phyloP scores from a whole-genome alignment of 2,888 invertebrate genomes.

The Ceratothoa steindachneri region DNA sequence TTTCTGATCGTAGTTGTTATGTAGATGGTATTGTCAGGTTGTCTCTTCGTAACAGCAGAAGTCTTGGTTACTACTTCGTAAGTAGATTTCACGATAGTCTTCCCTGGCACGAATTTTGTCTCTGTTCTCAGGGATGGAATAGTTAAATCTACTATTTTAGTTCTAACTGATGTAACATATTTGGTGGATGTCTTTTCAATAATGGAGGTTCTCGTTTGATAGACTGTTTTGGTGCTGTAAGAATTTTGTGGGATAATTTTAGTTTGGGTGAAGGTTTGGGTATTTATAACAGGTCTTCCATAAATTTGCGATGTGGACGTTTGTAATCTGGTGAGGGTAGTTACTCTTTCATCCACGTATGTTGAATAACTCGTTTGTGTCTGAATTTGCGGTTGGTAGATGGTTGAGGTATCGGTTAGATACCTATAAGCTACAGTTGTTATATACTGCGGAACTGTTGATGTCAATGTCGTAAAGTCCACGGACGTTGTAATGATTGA shows the following conservation, averaged over 20 bases:
- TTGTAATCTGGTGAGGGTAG: background rate
- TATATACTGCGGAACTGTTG: background rate
- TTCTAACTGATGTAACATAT: background rate
- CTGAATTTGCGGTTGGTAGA: background rate
- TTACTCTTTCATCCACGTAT: background rate
- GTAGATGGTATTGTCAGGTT: background rate
- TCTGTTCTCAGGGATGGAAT: background rate
- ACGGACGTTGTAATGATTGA: background rate
- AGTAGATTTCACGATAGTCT: background rate
- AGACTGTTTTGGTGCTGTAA: background rate
- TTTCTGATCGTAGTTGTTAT: background rate
- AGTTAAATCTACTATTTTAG: background rate
- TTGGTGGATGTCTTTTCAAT: background rate
- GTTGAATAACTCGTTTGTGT: background rate
- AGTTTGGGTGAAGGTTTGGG: background rate
- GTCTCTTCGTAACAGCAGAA: background rate
- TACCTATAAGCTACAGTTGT: background rate
- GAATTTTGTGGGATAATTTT: background rate
- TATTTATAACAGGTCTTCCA: background rate
- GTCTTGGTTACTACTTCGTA: background rate
- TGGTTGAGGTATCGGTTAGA: background rate
- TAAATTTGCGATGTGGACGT: too few relatives aligned
- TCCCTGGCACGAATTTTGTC: background rate
- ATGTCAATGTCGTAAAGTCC: background rate
- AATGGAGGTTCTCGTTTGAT: background rate